Evolutionary conservation across 2,888 invertebrate species (phyloP), one percentile per base, ranked within the genome.

Genomic region (Pseudoips prasinana): DNA sequence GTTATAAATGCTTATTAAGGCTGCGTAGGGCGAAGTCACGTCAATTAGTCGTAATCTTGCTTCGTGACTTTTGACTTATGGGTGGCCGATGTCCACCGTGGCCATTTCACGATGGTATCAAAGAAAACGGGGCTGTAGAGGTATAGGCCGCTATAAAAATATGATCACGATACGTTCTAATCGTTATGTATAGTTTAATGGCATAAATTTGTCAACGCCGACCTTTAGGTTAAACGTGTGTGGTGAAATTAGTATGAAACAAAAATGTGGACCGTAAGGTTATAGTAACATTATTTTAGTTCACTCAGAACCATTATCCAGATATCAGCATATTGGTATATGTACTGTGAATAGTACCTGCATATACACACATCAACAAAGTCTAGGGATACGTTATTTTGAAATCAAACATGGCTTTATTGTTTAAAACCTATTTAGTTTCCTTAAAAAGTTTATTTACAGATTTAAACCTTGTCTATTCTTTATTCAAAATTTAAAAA

Each of bases 1-100:
- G 82, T 78, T 79, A 77, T 76, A 75, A 81, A 80, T 72, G 83
- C 80, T 85, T 82, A 86, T 82, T 81, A 86, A 76, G 73, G 71
- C 64, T 70, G 66, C 66, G 63, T 63, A 59, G 66, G 77, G 73
- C 77, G 71, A 69, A 74, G 65, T 75, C 75, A 81, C 81, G 84
- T 83, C 86, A 84, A 86, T 86, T 84, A 83, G 77, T 60, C 63
- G 46, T 68, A 77, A 77, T 78, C 73, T 74, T 41, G 55, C 62
- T 85, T 85, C 87, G 87, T 88, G 87, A 85, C 87, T 76, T 66
- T 69, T 86, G 86, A 86, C 79, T 87, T 86, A 86, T 81, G 75
- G 64, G 57, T 58, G 74, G 66, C 52, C 80, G 83, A 84, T 87
- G 84, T 80, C 65, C 75, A 73, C 50, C 52, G 46, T 55, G 52